Percentiles rank a stretch among this genome's conserved stretches.
Conservation (phyloP, 2,888 invertebrate species). For the Pristionchus mayeri region DNA sequence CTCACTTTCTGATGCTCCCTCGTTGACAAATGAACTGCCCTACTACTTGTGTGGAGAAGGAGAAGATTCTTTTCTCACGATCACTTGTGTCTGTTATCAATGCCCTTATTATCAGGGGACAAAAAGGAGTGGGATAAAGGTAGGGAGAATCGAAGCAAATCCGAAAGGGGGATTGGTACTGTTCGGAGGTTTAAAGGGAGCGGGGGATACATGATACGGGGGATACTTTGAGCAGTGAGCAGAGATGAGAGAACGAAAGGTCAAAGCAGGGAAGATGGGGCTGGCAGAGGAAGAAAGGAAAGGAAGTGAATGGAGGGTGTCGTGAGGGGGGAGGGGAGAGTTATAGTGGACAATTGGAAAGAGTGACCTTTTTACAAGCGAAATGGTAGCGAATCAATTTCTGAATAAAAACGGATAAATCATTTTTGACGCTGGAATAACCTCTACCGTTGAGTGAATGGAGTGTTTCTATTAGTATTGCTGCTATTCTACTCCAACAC, state of each 20-base stretch:
- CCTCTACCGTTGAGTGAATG: no score
- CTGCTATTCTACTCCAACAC: no score
- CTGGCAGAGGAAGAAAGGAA: not conserved
- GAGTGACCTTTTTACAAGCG: no score
- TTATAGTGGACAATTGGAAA: no score
- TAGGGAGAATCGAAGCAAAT: not conserved
- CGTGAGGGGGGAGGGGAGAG: no score
- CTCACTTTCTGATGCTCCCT: not conserved
- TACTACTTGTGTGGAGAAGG: not conserved
- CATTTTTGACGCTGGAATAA: no score
- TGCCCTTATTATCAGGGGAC: not conserved
- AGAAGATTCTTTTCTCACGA: not conserved
- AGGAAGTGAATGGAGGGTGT: not conserved
- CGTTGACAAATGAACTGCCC: slow-evolving; percentile 33
- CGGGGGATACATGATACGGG: slow-evolving; percentile 16
- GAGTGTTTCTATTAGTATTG: no score
- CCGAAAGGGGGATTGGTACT: not conserved
- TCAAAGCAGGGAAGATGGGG: slow-evolving; percentile 22
- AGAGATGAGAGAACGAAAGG: slow-evolving; percentile 40
- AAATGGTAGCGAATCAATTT: no score
- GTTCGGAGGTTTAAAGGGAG: slow-evolving; percentile 1
- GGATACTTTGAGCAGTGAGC: slow-evolving; percentile 31
- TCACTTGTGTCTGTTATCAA: slow-evolving; percentile 1
- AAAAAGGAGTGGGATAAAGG: not conserved
- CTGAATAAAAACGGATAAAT: no score